Evolutionary conservation across 1,140 invertebrate genomes (phyloP), one percentile per base, ranked within the genome.

Genomic region (Drosophila bifasciata): DNA sequence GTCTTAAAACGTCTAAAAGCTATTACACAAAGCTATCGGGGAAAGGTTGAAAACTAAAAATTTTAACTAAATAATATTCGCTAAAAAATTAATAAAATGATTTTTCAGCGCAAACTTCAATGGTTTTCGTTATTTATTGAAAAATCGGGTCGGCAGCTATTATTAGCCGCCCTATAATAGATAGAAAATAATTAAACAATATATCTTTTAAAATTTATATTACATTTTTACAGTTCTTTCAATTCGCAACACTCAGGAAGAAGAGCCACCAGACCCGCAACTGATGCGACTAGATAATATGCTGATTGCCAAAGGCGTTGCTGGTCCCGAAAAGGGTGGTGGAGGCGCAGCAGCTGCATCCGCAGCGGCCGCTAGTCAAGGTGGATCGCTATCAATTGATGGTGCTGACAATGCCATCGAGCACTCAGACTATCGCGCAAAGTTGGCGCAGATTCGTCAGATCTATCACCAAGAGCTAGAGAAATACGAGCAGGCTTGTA

Each of bases 401-500:
- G 89, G 86, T 1, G 95, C 97, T 49, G 98, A 99, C 92, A 98
- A 98, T 93, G 98, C 97, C 72, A 98, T 98, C 91, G 99, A 99
- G 93, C 99, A 99, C 93, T 99, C 98, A 57, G 99, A 99, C 92
- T 99, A 99, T 93, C 95, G 98, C 79, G 98, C 98, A 74, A 99
- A 99, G 93, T 94, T 99, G 79, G 96, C 97, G n/a, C 98, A 99
- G 93, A 99, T 99, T 92, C 94, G 99, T 76, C 97, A 98, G 92
- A 99, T 99, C 76, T 99, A 99, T 93, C 98, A 99, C 92, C 98
- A 99, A 92, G 99, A 99, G 93, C 93, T 99, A 71, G 98, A 99
- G 92, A 99, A 99, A 94, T 99, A 99, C 91, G 98, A 99, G 93
- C 94, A 99, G 95, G 98, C 99, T 5, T 99, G 99, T 93, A 98